Evolutionary conservation across 2,113 vertebrate species (phyloP), one percentile per base, ranked within the genome.

Genomic region (Sebastes fasciatus): DNA sequence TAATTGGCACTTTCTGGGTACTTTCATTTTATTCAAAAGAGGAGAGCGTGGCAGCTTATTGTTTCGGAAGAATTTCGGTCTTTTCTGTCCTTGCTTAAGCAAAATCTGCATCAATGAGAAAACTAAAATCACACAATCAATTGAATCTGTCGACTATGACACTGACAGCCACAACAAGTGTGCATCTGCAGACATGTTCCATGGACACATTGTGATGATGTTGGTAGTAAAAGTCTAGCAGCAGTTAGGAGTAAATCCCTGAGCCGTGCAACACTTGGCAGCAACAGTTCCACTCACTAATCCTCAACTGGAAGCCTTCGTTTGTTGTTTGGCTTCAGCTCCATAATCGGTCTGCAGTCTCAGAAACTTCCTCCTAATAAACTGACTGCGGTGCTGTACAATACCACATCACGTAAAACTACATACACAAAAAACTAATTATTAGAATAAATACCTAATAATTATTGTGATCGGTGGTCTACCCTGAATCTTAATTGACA

Each of bases 271-370:
- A 57, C 52, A 67, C 26, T 45, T 79, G 58, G 74, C 48, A 71
- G 23, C 46, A 58, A 67, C 21, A n/a, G 17, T 42, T 63, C 14
- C 26, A 23, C 48, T 2, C 46, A 49, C 74, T 68, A 78, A 86
- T 83, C 77, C 64, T 58, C 62, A 43, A 43, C 45, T 60, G 49
- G 43, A 85, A 63, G 60, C 60, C 60, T 66, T 8, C 8, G 45
- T 60, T 61, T 79, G 63, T 40, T 57, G 72, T 71, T 34, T 34
- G 26, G 72, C 81, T 81, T 43, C 64, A 67, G 65, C 57, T 76
- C 66, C 57, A 54, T 57, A 57, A 63, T 64, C 43, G 55, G 34
- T 3, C 17, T 19, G 69, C 26, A 64, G 48, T 2, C 45, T 64
- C 49, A 17, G 1, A n/a, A n/a, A 61, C 23, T 45, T 12, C 64